Evolutionary conservation across 2,888 invertebrate genomes (phyloP).

Genomic region (Osmoderma eremita): DNA sequence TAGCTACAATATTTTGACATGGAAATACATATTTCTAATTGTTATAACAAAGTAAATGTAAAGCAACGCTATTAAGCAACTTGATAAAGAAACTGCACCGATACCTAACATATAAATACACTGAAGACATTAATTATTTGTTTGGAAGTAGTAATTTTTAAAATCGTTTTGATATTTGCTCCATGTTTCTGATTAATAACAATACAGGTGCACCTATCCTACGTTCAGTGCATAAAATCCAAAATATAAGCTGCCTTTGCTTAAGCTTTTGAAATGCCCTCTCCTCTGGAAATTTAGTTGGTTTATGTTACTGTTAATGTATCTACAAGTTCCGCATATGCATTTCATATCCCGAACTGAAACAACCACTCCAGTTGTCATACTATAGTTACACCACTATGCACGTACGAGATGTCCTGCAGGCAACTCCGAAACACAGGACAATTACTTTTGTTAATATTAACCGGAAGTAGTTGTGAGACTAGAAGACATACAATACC

Average conservation of each 20-base stretch:
- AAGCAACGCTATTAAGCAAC: too few relatives aligned
- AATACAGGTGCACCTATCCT: neutral
- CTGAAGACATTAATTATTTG: too few relatives aligned
- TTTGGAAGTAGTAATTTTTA: too few relatives aligned
- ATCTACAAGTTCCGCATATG: neutral
- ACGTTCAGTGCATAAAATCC: neutral
- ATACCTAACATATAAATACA: too few relatives aligned
- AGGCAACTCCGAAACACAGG: conserved; percentile 14
- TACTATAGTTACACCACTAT: conserved; percentile 9
- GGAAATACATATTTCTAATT: too few relatives aligned
- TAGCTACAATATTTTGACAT: too few relatives aligned
- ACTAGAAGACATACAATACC: conserved; percentile 5
- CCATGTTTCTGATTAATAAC: too few relatives aligned
- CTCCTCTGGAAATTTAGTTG: neutral
- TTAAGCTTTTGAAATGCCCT: neutral
- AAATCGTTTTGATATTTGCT: too few relatives aligned
- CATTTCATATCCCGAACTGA: conserved; percentile 5
- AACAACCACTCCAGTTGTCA: neutral
- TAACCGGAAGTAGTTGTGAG: conserved; percentile 24
- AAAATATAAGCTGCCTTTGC: neutral
- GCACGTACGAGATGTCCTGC: conserved; percentile 14
- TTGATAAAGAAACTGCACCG: too few relatives aligned
- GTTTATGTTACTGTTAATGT: too few relatives aligned
- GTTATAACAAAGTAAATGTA: too few relatives aligned
- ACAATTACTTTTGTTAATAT: conserved; percentile 23